phyloP scores from a whole-genome alignment of 2,113 vertebrate species.

The Piprites chloris region DNA sequence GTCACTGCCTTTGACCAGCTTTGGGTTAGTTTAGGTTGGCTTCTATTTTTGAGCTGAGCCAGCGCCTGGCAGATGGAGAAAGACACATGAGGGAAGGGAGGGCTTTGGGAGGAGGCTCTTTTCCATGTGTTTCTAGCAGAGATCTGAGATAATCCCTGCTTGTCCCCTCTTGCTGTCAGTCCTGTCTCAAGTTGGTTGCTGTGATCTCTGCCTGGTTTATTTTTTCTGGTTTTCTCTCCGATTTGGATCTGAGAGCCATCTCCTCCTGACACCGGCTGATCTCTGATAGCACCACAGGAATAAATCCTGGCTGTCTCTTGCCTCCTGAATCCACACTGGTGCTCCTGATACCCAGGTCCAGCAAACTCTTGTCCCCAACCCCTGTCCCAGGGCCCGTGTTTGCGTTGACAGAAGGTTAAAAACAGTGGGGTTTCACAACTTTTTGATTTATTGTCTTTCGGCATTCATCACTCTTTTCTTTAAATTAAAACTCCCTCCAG shows the following conservation, averaged over 20 bases:
- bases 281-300: background rate
- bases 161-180: background rate
- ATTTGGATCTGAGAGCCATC: slow-evolving; percentile 26
- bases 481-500: slow-evolving; percentile 85
- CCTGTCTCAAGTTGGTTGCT: background rate
- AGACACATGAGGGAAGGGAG: background rate
- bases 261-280: slow-evolving; percentile 33
- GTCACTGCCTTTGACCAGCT: fast-evolving
- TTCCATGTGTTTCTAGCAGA: background rate
- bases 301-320: slow-evolving; percentile 11
- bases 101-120: background rate
- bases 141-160: background rate
- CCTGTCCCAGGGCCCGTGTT: background rate
- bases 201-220: background rate
- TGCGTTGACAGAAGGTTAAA: slow-evolving; percentile 72
- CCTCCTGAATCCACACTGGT: background rate
- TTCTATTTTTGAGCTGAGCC: background rate
- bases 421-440: slow-evolving; percentile 68
- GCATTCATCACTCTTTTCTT: slow-evolving; percentile 77
- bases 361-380: slow-evolving; percentile 15
- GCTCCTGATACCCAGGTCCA: background rate
- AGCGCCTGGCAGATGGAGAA: background rate
- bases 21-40: background rate
- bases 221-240: background rate
- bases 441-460: slow-evolving; percentile 77